Conservation (phyloP, 2,888 invertebrate species). For the Anagyrus pseudococci region DNA sequence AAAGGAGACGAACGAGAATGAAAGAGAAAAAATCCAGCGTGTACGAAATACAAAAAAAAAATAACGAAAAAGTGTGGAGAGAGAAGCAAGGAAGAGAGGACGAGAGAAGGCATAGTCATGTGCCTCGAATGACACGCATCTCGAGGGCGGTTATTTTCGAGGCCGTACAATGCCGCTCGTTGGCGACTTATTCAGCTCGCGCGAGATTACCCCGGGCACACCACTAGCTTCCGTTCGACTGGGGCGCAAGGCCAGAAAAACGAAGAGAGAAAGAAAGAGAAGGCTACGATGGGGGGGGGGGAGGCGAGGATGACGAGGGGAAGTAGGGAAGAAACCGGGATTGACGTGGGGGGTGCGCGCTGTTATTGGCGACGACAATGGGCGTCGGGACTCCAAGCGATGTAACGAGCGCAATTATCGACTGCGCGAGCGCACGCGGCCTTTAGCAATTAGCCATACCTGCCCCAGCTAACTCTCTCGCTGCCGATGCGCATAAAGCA, state of each 20-base stretch:
- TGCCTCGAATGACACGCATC: too few relatives aligned
- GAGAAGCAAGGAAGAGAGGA: too few relatives aligned
- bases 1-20: too few relatives aligned
- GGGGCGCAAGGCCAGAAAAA: constrained; percentile 10
- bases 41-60: too few relatives aligned
- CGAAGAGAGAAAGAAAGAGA: background rate
- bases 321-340: constrained; percentile 13
- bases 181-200: constrained; percentile 22
- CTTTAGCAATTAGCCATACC: background rate
- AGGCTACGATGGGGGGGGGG: background rate
- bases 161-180: constrained; percentile 17
- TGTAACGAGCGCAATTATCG: constrained; percentile 36
- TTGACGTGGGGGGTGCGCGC: constrained; percentile 3
- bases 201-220: constrained; percentile 22
- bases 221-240: too few relatives aligned
- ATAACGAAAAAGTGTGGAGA: too few relatives aligned
- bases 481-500: too few relatives aligned
- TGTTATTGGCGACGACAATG: constrained; percentile 5
- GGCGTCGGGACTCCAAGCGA: constrained; percentile 4
- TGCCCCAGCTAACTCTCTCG: constrained; percentile 2
- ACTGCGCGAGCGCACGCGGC: constrained; percentile 14
- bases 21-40: too few relatives aligned
- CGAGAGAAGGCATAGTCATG: too few relatives aligned
- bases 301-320: constrained; percentile 2
- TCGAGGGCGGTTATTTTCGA: too few relatives aligned